Base-by-base conservation (phyloP, 2,113 vertebrate species). In the Arothron firmamentum region DNA sequence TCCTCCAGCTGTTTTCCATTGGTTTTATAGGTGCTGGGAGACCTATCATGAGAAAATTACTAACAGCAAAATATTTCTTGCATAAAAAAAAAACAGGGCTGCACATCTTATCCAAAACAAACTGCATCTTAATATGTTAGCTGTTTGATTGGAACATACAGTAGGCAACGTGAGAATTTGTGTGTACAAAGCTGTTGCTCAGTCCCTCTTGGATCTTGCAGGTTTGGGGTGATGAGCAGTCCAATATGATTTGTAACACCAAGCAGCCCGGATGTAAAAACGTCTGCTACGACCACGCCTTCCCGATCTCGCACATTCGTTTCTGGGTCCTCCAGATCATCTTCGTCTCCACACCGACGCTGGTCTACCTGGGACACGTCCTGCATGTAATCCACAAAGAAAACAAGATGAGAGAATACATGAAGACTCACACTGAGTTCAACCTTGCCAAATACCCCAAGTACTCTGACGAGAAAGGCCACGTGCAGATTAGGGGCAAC, bases 281-380 rank as follows among this genome's bases (percentile, higher is more conserved):
- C 53, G 95, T 98, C 17, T 98, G 96, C 91, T 98, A 98, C 16
- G 96, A 98, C 80, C 86, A 93, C 7, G 93, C 94, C 77, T 98
- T 98, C 84, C 96, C 96, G 2, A 97, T 98, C 83, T 98, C 96
- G 6, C 96, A 98, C 85, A 92, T 95, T 41, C 94, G 96, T 66
- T 98, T 97, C 93, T 98, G 96, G 96, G 93, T 95, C 49, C 90
- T 98, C 43, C 96, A 98, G 83, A 98, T 98, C 64, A 95, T 98
- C 88, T 95, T 95, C 3, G 91, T 98, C 51, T 94, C 96, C 6
- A 92, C 93, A 0, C 96, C 96, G 1, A 94, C 94, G 0, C 93
- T 98, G 55, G 86, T 97, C 83, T 98, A 98, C 84, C 90, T 97
- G 52, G 96, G 93, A 14, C 95, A 98, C 1, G 95, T 95, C 69